phyloP scores from a whole-genome alignment of 1,140 invertebrate species.

The Achroia grisella region DNA sequence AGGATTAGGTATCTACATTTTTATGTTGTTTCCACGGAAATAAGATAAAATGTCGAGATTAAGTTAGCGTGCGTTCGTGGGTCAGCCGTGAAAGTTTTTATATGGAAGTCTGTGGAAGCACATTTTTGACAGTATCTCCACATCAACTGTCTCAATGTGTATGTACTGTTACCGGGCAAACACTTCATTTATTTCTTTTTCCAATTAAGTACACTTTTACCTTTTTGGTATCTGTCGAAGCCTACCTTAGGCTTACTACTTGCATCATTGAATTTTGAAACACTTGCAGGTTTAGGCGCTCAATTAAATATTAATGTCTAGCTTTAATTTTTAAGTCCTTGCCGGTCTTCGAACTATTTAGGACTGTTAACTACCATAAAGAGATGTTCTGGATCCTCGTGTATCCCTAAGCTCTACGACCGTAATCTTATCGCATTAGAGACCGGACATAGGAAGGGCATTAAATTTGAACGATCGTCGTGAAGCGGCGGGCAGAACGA shows the following conservation, averaged over 20 bases:
- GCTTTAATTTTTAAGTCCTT: too few species aligned
- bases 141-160: background rate
- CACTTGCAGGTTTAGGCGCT: too few species aligned
- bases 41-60: conserved; percentile 50
- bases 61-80: conserved; percentile 21
- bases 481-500: conserved; percentile 54
- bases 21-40: conserved; percentile 53
- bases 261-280: too few species aligned
- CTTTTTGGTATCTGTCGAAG: conserved; percentile 25
- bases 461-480: conserved; percentile 69
- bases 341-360: too few species aligned
- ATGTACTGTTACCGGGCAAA: background rate
- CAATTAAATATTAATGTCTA: too few species aligned
- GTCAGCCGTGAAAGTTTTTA: conserved; percentile 38
- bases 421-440: conserved; percentile 69
- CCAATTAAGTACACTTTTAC: too few species aligned
- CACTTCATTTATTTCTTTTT: conserved; percentile 10
- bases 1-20: conserved; percentile 33
- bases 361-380: too few species aligned
- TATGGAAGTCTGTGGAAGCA: conserved; percentile 13
- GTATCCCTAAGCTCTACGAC: conserved; percentile 29
- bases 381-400: conserved; percentile 11
- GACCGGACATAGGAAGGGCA: conserved; percentile 71
- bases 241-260: too few species aligned
- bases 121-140: conserved; percentile 10